These are phyloP conservation scores for Burhinus bistriatus DNA, from an alignment of 2,113 vertebrate genomes.

Conservation along the genomic window DNA sequence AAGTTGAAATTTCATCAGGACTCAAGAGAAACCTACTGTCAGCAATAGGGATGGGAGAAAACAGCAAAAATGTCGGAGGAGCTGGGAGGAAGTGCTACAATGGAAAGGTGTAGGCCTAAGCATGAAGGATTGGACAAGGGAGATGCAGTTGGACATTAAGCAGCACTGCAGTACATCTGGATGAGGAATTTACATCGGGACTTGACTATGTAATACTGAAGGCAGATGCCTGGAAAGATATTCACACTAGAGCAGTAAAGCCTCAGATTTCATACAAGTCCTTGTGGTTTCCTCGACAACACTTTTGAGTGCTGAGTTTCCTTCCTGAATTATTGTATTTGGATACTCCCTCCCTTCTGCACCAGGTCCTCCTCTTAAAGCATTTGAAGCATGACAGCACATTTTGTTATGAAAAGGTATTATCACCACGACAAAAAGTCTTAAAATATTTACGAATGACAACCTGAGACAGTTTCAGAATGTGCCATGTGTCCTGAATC, in stretches of 20 bases:
- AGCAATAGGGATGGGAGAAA: background rate
- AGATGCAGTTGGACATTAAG: background rate
- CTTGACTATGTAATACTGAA: background rate
- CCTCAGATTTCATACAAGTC: background rate
- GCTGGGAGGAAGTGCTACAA: background rate
- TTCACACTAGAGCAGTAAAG: background rate
- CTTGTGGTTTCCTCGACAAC: background rate
- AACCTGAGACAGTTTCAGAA: background rate
- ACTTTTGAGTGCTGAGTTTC: background rate
- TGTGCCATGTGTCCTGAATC: background rate
- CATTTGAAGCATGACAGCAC: background rate
- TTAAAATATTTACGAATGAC: background rate
- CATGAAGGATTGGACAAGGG: background rate
- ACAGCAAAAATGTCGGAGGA: background rate
- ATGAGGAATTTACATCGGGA: background rate
- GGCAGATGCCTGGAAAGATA: background rate
- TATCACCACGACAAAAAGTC: fast-evolving
- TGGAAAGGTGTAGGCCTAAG: background rate
- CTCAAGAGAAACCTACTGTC: background rate
- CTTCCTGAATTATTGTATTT: background rate
- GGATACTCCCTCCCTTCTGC: background rate
- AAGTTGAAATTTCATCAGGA: background rate
- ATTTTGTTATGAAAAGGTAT: background rate
- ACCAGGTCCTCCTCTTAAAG: background rate
- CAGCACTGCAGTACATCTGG: background rate